Base-by-base conservation (phyloP, 2,797 vertebrate genomes). In the Sebastes vulpes region DNA sequence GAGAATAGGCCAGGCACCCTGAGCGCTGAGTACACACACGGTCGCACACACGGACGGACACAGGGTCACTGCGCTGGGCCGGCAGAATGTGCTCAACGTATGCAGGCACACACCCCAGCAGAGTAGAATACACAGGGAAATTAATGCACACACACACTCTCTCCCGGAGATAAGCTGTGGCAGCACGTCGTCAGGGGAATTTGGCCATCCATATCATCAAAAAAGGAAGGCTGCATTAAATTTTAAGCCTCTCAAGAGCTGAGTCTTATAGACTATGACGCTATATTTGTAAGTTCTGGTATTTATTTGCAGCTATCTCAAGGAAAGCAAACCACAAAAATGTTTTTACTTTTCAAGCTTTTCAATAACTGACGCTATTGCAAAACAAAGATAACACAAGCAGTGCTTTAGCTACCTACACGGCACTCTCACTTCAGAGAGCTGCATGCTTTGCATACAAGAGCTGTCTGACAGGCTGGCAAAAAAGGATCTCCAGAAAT, bases 81-180 rank as follows among this genome's bases (percentile, higher is more conserved):
- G 83, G 87, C 90, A 93, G 82, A 95, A 96, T 95, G 88, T 90
- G 76, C 90, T 87, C 88, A 94, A 93, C 86, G 83, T 95, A 97
- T 97, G 96, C 96, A 92, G 92, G 23, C 83, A 65, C 96, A 96
- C 95, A 92, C 82, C 46, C 89, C 85, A 65, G 75, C 85, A 87
- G 81, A 75, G 87, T n/a, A 87, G 86, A 93, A 91, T 72, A 93
- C 90, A 90, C 80, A 80, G 77, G 57, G 52, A 94, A 93, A 96
- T 96, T 83, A 93, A 96, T 96, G 94, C 93, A 3, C 84, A 78
- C 92, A 93, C 95, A 94, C 92, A 79, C 88, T 35, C 64, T 20
- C 77, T 75, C 20, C 58, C 68, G 82, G 82, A 93, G 92, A 94
- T 94, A 90, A 93, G 92, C 91, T 86, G 78, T 81, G 86, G 82